phyloP scores from a whole-genome alignment of 2,888 invertebrate genomes.

The Dorcus hopei region DNA sequence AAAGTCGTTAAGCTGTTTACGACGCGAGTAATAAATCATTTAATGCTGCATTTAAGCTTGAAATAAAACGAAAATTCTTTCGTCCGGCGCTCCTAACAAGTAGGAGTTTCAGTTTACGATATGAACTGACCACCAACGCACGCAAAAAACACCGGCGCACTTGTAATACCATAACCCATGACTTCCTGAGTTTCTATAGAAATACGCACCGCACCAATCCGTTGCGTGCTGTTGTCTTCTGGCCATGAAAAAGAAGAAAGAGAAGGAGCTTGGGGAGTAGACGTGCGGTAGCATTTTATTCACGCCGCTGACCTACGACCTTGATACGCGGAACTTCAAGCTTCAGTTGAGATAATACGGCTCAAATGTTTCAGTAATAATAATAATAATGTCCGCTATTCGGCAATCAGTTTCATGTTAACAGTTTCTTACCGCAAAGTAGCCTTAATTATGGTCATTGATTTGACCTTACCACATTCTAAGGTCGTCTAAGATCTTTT shows the following conservation, averaged over 20 bases:
- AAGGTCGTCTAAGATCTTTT: conserved; percentile 12
- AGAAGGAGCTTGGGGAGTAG: conserved; percentile 3
- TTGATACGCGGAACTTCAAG: conserved; percentile 39
- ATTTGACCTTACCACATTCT: conserved; percentile 15
- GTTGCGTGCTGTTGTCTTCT: neutral
- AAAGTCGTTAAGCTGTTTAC: no score
- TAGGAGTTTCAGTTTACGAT: no score
- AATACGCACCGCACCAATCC: neutral
- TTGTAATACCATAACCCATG: no score
- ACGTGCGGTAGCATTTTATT: conserved; percentile 23
- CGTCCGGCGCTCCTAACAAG: no score
- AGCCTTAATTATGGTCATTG: conserved; percentile 20
- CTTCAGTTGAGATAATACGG: conserved; percentile 25
- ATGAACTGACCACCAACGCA: no score
- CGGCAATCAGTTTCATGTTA: conserved; percentile 17
- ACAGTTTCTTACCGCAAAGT: conserved; percentile 17
- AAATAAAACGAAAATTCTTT: no score
- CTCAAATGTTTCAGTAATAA: conserved; percentile 24
- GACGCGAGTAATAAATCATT: no score
- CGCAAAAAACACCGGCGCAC: no score
- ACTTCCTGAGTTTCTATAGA: no score
- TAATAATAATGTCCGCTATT: conserved; percentile 19
- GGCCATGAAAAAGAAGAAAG: conserved; percentile 1
- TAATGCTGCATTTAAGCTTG: no score
- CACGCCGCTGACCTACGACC: conserved; percentile 34